Base-by-base conservation (phyloP, 2,797 vertebrate genomes). In the Chloroceryle amazona region DNA sequence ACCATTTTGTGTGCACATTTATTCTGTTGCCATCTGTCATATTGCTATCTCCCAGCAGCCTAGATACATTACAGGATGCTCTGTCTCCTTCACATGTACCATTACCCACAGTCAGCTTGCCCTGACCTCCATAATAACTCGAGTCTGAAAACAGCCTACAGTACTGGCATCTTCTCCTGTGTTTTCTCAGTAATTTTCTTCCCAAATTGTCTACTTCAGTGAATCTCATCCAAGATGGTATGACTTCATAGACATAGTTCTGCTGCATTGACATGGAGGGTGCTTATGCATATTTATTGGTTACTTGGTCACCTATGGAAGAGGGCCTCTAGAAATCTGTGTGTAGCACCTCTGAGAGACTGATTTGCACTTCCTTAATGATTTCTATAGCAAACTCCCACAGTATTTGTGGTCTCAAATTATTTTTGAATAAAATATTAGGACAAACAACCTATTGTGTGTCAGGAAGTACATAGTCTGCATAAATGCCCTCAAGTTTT, bases 401-500 rank as follows among this genome's bases (percentile, higher is more conserved):
- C 29, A 29, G 37, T 79, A 79, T 84, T 91, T 94, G 51, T 73
- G 62, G 66, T 58, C 23, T 90, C 28, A 84, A 84, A 75, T 83
- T 71, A 83, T 72, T 84, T 70, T 28, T 73, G 81, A 93, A 73
- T 90, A 93, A 88, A 91, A 86, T 51, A 67, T 4, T 12, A 84
- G 44, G 74, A 96, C 88, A 97, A 95, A 42, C 33, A 81, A 57
- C 16, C 12, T 89, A 89, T 82, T 94, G 78, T 95, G 73, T 60
- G 68, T n/a, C 71, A 86, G 78, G 42, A 86, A 79, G 46, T 19
- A 67, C 1, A 3, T 46, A 84, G 82, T 76, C 91, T 94, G 47
- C 37, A 80, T 54, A 95, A 94, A 95, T 90, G 67, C 85, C 94
- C 80, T 71, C 60, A 76, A 96, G 91, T 89, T 94, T 95, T 95